Percentiles rank a stretch among this genome's conserved stretches.
Evolutionary conservation across 2,888 invertebrate genomes (phyloP).

Genomic region (Drosophila sordidula): DNA sequence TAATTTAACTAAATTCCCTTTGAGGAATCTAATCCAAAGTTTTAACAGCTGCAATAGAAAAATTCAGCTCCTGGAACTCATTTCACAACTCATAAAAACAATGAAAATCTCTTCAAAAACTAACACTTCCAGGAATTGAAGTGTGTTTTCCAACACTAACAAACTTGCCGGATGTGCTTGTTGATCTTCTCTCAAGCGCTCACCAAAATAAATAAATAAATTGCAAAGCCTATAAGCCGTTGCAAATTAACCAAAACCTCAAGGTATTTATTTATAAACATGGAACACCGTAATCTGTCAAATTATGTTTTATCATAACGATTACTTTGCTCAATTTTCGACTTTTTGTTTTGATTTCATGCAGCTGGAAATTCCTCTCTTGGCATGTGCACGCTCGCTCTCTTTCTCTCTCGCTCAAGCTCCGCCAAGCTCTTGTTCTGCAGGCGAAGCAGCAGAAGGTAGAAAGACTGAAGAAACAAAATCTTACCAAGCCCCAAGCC

Average conservation of each 20-base stretch:
- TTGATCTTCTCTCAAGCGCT: slow-evolving; percentile 27
- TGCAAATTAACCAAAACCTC: slow-evolving; percentile 18
- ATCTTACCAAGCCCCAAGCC: slow-evolving; percentile 57
- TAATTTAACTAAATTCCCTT: background rate
- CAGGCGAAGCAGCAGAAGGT: slow-evolving; percentile 26
- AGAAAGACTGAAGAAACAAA: slow-evolving; percentile 17
- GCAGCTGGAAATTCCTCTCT: slow-evolving; percentile 56
- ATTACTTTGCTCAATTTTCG: slow-evolving; percentile 52
- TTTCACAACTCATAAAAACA: background rate
- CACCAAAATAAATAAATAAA: slow-evolving; percentile 16
- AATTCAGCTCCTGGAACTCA: background rate
- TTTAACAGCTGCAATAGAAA: background rate
- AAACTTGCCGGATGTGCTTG: slow-evolving; percentile 36
- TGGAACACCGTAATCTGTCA: slow-evolving; percentile 8
- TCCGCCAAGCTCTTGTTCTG: slow-evolving; percentile 10
- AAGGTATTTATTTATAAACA: slow-evolving; percentile 14
- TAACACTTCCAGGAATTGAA: background rate
- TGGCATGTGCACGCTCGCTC: slow-evolving; percentile 16
- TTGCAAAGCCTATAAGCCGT: slow-evolving; percentile 20
- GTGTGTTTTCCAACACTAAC: background rate
- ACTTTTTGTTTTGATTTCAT: slow-evolving; percentile 72
- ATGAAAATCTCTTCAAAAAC: background rate
- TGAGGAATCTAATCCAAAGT: background rate
- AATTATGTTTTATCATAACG: slow-evolving; percentile 72
- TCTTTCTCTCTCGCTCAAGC: slow-evolving; percentile 1